Evolutionary conservation across 92 coral and sea anemone genomes (phyloP).

Genomic region (Paragorgia papillata): DNA sequence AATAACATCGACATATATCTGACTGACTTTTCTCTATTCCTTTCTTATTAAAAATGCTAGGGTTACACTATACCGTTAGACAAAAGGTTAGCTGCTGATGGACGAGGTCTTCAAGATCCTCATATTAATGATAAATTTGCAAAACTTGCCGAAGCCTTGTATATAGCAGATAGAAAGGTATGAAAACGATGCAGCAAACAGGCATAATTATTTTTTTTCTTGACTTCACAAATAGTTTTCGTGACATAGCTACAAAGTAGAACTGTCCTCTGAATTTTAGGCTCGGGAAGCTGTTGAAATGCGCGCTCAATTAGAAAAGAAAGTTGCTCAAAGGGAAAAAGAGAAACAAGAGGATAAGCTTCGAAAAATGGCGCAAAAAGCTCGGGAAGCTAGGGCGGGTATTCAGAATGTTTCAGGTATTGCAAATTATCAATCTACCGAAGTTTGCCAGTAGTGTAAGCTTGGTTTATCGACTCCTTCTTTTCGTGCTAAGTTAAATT

Average conservation of each 20-base stretch:
- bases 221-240: too few relatives aligned
- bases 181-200: not conserved
- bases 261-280: too few relatives aligned
- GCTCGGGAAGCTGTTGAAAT: constrained; percentile 98
- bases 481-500: not conserved
- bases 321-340: constrained; percentile 88
- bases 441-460: too few relatives aligned
- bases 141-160: constrained; percentile 94
- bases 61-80: constrained; percentile 98
- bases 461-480: not conserved
- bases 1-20: too few relatives aligned
- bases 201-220: too few relatives aligned
- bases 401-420: constrained; percentile 77
- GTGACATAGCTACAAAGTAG: too few relatives aligned
- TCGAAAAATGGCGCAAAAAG: constrained; percentile 82
- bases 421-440: not conserved
- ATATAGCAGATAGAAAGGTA: constrained; percentile 97
- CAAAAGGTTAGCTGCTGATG: constrained; percentile 97
- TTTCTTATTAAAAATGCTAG: constrained; percentile 16
- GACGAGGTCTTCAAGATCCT: constrained; percentile 96
- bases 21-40: not conserved
- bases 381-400: constrained; percentile 92
- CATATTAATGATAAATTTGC: constrained; percentile 99
- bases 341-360: constrained; percentile 89
- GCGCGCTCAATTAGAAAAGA: constrained; percentile 92